These are phyloP conservation scores for Beroe forskalii DNA, from an alignment of 37 sponge, comb jelly and placozoan genomes.

Conservation along the genomic window DNA sequence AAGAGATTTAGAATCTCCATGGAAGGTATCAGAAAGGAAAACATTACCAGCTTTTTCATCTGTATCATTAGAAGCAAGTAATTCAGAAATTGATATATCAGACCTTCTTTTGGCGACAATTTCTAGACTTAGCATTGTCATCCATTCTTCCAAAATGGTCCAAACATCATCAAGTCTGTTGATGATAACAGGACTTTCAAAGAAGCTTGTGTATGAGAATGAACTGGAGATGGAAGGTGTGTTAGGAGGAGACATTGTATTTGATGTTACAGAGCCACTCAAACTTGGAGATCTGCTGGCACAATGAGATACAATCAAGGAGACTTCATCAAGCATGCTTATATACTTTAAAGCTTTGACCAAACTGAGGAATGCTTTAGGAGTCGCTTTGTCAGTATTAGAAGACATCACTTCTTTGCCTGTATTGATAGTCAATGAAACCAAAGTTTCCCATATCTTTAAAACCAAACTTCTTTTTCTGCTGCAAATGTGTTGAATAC, in stretches of 20 bases:
- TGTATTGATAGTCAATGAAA: conserved; percentile 27
- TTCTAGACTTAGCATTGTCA: conserved; percentile 8
- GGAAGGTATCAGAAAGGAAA: conserved; percentile 47
- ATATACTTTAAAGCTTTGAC: conserved; percentile 55
- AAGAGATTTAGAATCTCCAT: conserved; percentile 33
- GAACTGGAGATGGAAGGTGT: neutral
- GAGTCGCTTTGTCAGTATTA: conserved; percentile 31
- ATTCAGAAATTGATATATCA: conserved; percentile 57
- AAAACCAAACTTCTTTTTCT: conserved; percentile 25
- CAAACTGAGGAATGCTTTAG: conserved; percentile 55
- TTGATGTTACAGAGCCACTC: neutral
- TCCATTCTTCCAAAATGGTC: conserved; percentile 43
- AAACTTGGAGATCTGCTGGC: neutral
- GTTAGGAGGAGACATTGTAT: conserved; percentile 27
- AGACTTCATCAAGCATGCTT: conserved; percentile 58
- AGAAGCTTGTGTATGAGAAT: conserved; percentile 5
- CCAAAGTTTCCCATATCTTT: conserved; percentile 54
- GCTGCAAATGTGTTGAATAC: conserved; percentile 60
- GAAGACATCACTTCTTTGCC: conserved; percentile 62
- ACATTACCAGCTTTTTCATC: conserved; percentile 50
- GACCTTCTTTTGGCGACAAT: conserved; percentile 26
- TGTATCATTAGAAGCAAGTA: conserved; percentile 50
- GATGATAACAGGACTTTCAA: conserved; percentile 54
- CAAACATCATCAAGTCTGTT: conserved; percentile 62
- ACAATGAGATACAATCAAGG: conserved; percentile 48